These are phyloP conservation scores for Drosophila nigromelanica DNA, from an alignment of 1,140 invertebrate genomes.

Conservation along the genomic window DNA sequence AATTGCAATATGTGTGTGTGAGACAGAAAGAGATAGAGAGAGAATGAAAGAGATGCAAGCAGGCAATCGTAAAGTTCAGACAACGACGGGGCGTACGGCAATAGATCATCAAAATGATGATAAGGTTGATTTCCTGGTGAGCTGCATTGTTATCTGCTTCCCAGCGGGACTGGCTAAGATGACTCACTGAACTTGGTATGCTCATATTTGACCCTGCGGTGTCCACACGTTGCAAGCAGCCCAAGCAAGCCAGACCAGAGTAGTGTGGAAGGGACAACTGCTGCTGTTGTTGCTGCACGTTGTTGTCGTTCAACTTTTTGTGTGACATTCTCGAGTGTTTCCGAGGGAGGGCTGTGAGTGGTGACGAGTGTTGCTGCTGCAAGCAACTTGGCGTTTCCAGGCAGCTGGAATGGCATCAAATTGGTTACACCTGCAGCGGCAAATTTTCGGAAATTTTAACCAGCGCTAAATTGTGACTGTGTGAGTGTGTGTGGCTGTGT, in stretches of 20 bases:
- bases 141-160: constrained; percentile 9
- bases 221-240: constrained; percentile 18
- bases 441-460: constrained; percentile 72
- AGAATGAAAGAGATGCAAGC: not conserved
- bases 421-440: constrained; percentile 55
- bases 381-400: constrained; percentile 2
- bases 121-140: constrained; percentile 27
- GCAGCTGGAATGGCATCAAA: constrained; percentile 46
- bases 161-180: not conserved
- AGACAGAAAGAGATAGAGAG: not conserved
- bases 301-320: constrained; percentile 31
- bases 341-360: constrained; percentile 7
- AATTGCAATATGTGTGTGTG: not conserved
- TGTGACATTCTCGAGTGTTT: constrained; percentile 37
- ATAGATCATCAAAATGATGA: constrained; percentile 37
- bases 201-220: not conserved
- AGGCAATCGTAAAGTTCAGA: constrained; percentile 35
- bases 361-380: constrained; percentile 8
- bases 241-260: not conserved
- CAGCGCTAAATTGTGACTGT: constrained; percentile 35
- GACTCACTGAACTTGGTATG: constrained; percentile 1
- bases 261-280: not conserved
- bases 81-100: constrained; percentile 5
- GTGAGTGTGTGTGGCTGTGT: not conserved
- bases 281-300: not conserved